Conservation (phyloP, 64 coral and sea anemone species). For the Stichodactyla helianthus region DNA sequence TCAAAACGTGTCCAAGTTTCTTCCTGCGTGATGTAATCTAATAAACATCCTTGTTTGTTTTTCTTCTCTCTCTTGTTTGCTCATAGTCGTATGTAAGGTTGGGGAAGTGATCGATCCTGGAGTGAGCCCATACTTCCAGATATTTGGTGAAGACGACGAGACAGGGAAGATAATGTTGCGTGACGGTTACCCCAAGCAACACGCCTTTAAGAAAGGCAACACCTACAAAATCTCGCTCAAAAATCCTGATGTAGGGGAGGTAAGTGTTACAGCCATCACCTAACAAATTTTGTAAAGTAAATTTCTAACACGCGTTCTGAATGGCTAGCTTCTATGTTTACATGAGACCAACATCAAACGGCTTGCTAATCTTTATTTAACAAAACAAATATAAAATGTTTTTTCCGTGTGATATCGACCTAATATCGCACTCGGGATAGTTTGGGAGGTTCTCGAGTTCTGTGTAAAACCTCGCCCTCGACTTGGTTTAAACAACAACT, state of each 20-base stretch:
- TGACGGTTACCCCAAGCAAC: slow-evolving; percentile 64
- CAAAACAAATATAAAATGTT: no score
- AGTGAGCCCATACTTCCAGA: slow-evolving; percentile 77
- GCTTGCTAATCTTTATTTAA: no score
- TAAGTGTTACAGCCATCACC: background rate
- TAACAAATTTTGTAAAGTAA: no score
- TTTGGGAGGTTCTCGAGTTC: no score
- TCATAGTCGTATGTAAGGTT: slow-evolving; percentile 59
- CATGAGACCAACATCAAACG: no score
- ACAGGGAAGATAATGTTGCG: slow-evolving; percentile 79
- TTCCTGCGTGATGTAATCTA: background rate
- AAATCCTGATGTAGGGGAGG: slow-evolving; percentile 80
- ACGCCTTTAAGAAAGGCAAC: slow-evolving; percentile 72
- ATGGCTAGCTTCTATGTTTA: no score
- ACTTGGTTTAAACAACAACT: no score
- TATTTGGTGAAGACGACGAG: slow-evolving; percentile 66
- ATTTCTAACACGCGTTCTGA: no score
- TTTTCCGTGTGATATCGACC: no score
- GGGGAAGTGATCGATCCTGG: slow-evolving; percentile 72
- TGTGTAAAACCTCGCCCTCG: no score
- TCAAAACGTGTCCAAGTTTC: background rate
- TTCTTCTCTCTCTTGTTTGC: background rate
- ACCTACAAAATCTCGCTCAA: slow-evolving; percentile 78
- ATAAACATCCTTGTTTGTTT: background rate
- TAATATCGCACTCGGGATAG: no score